phyloP scores from a whole-genome alignment of 2,888 invertebrate species.

The Meandrusa payeni region DNA sequence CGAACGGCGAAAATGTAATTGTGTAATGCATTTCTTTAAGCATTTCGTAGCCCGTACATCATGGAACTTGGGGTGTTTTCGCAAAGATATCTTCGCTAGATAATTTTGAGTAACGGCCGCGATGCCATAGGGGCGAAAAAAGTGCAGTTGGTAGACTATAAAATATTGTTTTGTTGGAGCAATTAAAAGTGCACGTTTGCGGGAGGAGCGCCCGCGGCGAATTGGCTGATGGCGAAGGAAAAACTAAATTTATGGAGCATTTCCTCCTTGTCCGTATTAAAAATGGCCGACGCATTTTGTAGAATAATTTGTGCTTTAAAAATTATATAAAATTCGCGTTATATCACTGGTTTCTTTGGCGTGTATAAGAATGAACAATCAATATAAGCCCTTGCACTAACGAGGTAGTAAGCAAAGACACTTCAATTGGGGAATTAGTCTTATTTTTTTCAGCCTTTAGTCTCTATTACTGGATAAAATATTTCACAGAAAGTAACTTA shows the following conservation, averaged over 20 bases:
- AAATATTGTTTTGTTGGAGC: conserved; percentile 68
- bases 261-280: conserved; percentile 20
- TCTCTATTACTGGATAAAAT: too few relatives aligned
- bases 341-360: too few relatives aligned
- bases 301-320: background rate
- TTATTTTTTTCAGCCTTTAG: too few relatives aligned
- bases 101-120: conserved; percentile 74
- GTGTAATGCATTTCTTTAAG: conserved; percentile 41
- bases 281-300: conserved; percentile 13
- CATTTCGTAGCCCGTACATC: conserved; percentile 61
- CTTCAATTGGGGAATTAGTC: too few relatives aligned
- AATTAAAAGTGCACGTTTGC: conserved; percentile 60
- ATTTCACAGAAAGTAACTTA: too few relatives aligned
- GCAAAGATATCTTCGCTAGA: conserved; percentile 69
- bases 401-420: too few relatives aligned
- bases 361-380: too few relatives aligned
- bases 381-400: too few relatives aligned
- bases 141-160: conserved; percentile 59
- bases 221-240: conserved; percentile 27
- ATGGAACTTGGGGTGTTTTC: conserved; percentile 47
- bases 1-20: background rate
- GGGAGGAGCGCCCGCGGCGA: conserved; percentile 29
- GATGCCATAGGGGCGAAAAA: conserved; percentile 52
- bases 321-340: conserved; percentile 8
- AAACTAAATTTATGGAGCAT: conserved; percentile 25